A percentile compares a stretch with the other conserved stretches of the same genome.
phyloP scores from a whole-genome alignment of 2,113 vertebrate species.

The Poeciliopsis prolifica region DNA sequence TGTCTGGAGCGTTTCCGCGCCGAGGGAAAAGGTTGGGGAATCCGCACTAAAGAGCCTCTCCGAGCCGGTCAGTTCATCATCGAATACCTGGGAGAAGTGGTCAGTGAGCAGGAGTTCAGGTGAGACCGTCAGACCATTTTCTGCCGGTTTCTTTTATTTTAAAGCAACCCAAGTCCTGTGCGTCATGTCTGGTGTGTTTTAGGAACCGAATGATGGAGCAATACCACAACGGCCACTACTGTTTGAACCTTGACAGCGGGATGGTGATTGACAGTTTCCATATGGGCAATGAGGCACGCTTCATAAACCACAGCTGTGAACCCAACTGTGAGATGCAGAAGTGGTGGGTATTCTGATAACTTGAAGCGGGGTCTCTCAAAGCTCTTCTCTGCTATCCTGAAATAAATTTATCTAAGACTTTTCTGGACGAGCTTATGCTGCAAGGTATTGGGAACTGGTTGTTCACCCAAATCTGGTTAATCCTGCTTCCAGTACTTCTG shows the following conservation, averaged over 20 bases:
- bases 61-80: slow-evolving; percentile 97
- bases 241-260: slow-evolving; percentile 96
- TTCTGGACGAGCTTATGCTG: slow-evolving; percentile 17
- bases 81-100: slow-evolving; percentile 97
- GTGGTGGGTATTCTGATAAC: slow-evolving; percentile 84
- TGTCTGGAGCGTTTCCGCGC: slow-evolving; percentile 96
- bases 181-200: neutral
- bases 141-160: neutral
- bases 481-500: neutral
- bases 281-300: slow-evolving; percentile 98
- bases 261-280: slow-evolving; percentile 99
- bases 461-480: neutral
- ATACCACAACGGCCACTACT: slow-evolving; percentile 99
- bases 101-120: slow-evolving; percentile 98
- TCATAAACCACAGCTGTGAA: slow-evolving; percentile 99
- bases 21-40: slow-evolving; percentile 98
- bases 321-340: slow-evolving; percentile 99
- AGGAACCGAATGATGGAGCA: slow-evolving; percentile 98
- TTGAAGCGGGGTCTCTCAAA: slow-evolving; percentile 23
- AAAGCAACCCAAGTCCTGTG: neutral
- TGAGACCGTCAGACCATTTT: slow-evolving; percentile 31
- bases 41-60: slow-evolving; percentile 94
- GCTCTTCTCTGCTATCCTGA: slow-evolving; percentile 32
- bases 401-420: slow-evolving; percentile 37
- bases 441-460: slow-evolving; percentile 9